Base-by-base conservation (phyloP, 2,888 invertebrate genomes). In the Hesperia comma region DNA sequence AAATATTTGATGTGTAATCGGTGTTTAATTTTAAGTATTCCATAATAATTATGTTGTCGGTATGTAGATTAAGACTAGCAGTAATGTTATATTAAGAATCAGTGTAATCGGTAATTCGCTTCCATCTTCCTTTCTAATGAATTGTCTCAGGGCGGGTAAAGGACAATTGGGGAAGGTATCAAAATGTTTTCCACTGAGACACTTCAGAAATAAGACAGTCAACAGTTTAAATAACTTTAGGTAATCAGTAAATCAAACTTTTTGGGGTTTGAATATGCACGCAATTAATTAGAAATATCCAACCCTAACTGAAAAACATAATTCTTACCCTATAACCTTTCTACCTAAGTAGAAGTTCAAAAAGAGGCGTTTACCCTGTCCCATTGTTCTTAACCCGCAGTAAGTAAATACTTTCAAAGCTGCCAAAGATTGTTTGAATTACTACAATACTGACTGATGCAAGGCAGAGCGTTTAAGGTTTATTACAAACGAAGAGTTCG, bases 1-100 rank as follows among this genome's bases (percentile, higher is more conserved):
- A 46, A 3, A 78, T 75, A 75, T 79, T 78, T 75, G 71, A 71
- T 78, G 75, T 78, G 75, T 72, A 77, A 74, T 79, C 69, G 75
- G 71, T 80, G 77, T 81, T 80, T 77, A 76, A 80, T 71, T 72
- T 76, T 79, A 78, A 74, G 75, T 80, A 85, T 86, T 86, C 82
- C 85, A 83, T 82, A 77, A 72, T 76, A 49, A 68, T 58, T 67
- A 61, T 69, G 49, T 69, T 46, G 33, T 66, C 37, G 53, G 66
- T 43, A 54, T n/a, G n/a, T 68, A 57, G 56, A 33, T 40, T 67
- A 67, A 57, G 49, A 69, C 57, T 54, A 63, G 55, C 40, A 68
- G 70, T 74, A 71, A 71, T 70, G 68, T 46, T 54, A n/a, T 53
- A 2, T 46, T 46, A 46, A 46, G 19, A 56, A 63, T 37, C 17